phyloP scores from a whole-genome alignment of 1,140 invertebrate genomes.

The Ptiloglossa arizonensis region DNA sequence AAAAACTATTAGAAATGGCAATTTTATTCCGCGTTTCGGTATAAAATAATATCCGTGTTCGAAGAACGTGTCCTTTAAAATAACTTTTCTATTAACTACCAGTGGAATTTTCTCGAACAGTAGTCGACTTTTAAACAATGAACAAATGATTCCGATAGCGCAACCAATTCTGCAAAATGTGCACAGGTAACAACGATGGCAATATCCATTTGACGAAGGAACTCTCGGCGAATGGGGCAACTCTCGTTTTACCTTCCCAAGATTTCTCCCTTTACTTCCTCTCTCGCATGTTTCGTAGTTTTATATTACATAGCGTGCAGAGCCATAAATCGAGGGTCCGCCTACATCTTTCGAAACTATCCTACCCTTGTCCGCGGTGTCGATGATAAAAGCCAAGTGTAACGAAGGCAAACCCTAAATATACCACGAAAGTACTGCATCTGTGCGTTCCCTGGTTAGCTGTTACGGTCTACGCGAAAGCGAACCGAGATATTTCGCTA shows the following conservation, averaged over 20 bases:
- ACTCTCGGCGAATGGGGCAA: background rate
- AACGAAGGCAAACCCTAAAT: background rate
- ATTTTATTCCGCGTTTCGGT: no score
- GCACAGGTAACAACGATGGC: background rate
- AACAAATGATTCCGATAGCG: background rate
- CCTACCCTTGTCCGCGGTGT: background rate
- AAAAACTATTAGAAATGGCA: no score
- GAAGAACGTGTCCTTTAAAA: no score
- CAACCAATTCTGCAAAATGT: background rate
- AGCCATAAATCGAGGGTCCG: conserved; percentile 10
- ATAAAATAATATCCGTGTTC: no score
- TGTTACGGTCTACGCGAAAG: background rate
- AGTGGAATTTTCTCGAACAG: no score
- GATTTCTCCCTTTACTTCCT: background rate
- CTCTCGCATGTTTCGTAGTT: no score
- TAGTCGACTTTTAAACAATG: no score
- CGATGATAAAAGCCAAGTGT: conserved; percentile 21
- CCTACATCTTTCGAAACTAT: conserved; percentile 2
- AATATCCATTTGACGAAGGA: background rate
- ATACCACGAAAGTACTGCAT: conserved; percentile 9
- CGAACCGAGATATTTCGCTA: background rate
- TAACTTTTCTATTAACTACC: no score
- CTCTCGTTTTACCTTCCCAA: background rate
- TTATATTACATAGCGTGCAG: conserved; percentile 15
- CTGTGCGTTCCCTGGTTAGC: no score